Evolutionary conservation across 53 echinoderm and acorn worm species (phyloP).

Genomic region (Luidia sarsii): DNA sequence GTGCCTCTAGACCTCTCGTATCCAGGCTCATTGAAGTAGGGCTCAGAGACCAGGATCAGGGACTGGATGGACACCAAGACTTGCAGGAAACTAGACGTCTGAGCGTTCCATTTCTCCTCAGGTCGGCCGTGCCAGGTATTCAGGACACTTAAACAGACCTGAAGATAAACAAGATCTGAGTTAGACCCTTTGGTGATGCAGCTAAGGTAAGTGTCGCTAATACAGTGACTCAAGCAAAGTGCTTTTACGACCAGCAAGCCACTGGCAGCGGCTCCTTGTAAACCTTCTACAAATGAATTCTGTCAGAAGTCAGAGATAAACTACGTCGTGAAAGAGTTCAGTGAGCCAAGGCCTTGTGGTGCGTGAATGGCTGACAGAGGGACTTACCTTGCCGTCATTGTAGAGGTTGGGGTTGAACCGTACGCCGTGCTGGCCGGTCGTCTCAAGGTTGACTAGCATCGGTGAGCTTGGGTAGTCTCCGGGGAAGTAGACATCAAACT

Average conservation of each 20-base stretch:
- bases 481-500: slow-evolving; percentile 99
- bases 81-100: slow-evolving; percentile 96
- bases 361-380: background rate
- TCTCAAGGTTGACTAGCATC: slow-evolving; percentile 97
- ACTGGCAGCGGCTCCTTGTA: no score
- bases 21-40: slow-evolving; percentile 99
- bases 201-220: no score
- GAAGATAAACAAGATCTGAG: no score
- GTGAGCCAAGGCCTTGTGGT: background rate
- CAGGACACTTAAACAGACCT: slow-evolving; percentile 98
- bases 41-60: slow-evolving; percentile 92
- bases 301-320: background rate
- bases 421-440: slow-evolving; percentile 96
- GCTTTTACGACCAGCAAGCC: no score
- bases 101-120: slow-evolving; percentile 97
- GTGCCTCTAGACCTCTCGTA: slow-evolving; percentile 98
- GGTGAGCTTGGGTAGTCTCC: slow-evolving; percentile 96
- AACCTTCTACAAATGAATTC: no score
- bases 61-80: slow-evolving; percentile 98
- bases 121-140: slow-evolving; percentile 99
- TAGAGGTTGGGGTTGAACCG: slow-evolving; percentile 99
- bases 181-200: no score
- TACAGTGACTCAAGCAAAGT: no score
- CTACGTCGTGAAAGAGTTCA: no score
- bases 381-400: slow-evolving; percentile 97